phyloP scores from a whole-genome alignment of 2,113 vertebrate species.

The Corythoichthys haematopterus region DNA sequence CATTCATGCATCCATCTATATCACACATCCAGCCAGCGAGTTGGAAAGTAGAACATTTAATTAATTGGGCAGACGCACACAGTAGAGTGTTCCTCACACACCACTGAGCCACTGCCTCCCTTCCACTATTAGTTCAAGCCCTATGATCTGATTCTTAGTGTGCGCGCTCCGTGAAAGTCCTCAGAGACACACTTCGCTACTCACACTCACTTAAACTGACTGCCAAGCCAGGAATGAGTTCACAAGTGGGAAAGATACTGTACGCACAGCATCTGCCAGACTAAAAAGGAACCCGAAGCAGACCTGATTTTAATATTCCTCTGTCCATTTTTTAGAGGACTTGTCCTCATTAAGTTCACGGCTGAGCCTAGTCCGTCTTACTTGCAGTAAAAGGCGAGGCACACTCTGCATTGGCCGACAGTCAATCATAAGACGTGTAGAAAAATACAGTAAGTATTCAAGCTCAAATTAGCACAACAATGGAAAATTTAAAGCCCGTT shows the following conservation, averaged over 20 bases:
- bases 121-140: slow-evolving; percentile 28
- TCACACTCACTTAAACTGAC: slow-evolving; percentile 21
- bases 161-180: neutral
- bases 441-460: neutral
- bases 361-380: neutral
- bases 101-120: slow-evolving; percentile 19
- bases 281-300: neutral
- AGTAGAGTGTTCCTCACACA: slow-evolving; percentile 16
- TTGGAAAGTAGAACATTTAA: slow-evolving; percentile 17
- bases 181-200: slow-evolving; percentile 17
- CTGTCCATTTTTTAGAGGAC: neutral
- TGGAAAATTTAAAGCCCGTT: neutral
- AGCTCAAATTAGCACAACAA: neutral
- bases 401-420: neutral
- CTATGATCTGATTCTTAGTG: slow-evolving; percentile 22
- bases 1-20: slow-evolving; percentile 13
- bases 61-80: slow-evolving; percentile 25
- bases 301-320: neutral
- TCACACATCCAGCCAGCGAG: slow-evolving; percentile 1
- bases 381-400: neutral
- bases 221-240: slow-evolving; percentile 22
- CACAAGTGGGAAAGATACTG: neutral
- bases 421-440: neutral
- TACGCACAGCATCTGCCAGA: neutral
- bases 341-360: neutral